Evolutionary conservation across 2,797 vertebrate species (phyloP), one percentile per base, ranked within the genome.

Genomic region (Gallinago stenura): DNA sequence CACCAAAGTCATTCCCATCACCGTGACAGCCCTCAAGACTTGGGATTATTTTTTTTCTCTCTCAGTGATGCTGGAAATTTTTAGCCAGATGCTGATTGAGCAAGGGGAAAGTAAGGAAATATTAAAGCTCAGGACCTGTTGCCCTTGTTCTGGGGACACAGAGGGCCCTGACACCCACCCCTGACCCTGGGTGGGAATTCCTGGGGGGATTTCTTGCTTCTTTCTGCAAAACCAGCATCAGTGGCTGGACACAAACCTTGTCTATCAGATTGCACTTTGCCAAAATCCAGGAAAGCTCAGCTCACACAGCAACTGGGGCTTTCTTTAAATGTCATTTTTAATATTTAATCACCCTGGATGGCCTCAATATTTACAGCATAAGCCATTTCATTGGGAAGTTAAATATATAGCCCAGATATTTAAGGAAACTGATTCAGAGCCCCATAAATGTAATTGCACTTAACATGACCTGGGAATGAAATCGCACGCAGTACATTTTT

Each of bases 341-440:
- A 87, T 94, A 75, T 96, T 96, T 89, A 89, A 91, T 91, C 77
- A 82, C 65, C 72, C 65, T 53, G 65, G 41, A 72, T 65, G 79
- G 65, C 73, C 81, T 87, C 83, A 83, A 77, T 93, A 95, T 96
- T 96, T 95, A 94, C 81, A 90, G 73, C 73, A 81, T 56, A 86
- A 91, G 78, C 65, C 82, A 57, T 83, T 96, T 87, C 90, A 83
- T 77, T 66, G 54, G 51, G 78, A 92, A 92, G 80, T 88, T 96
- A 91, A 96, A 95, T 84, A 84, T 69, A 92, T 48, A 87, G 87
- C 78, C 57, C 58, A 69, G 88, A 90, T 81, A 95, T 93, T 95
- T 95, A 83, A 89, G 60, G 95, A 89, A 97, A 78, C 83, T 57
- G 75, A 83, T 95, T 90, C 92, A 89, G 87, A 93, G 86, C 51